Evolutionary conservation across 2,797 vertebrate species (phyloP).

Genomic region (Adelosebastes latens): DNA sequence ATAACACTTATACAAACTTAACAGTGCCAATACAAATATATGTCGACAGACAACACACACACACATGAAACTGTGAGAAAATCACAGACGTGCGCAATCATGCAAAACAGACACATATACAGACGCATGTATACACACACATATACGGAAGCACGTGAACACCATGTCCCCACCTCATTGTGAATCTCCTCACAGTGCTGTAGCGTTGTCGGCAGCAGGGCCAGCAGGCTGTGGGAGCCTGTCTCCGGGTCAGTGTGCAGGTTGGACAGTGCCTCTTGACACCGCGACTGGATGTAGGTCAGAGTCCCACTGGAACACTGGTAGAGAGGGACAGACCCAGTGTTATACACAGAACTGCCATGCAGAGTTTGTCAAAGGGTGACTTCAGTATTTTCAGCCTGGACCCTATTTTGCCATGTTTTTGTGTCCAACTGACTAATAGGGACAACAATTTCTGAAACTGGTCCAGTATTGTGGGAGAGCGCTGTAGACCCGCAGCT

Average conservation of each 20-base stretch:
- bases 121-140: not conserved
- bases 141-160: not conserved
- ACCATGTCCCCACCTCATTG: slow-evolving; percentile 88
- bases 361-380: not conserved
- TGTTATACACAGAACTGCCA: slow-evolving; percentile 10
- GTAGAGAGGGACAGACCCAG: slow-evolving; percentile 18
- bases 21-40: not conserved
- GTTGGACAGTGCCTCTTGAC: slow-evolving; percentile 90
- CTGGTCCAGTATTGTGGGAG: no score
- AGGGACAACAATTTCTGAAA: no score
- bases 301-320: slow-evolving; percentile 93
- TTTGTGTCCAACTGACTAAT: no score
- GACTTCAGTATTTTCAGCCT: no score
- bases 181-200: slow-evolving; percentile 93
- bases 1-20: not conserved
- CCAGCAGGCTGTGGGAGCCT: slow-evolving; percentile 81
- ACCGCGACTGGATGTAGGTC: slow-evolving; percentile 90
- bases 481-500: no score
- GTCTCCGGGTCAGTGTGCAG: slow-evolving; percentile 80
- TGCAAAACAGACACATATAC: slow-evolving; percentile 1
- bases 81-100: not conserved
- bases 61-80: not conserved
- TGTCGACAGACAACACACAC: not conserved
- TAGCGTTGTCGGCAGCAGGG: slow-evolving; percentile 84
- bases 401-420: no score